Evolutionary conservation across 2,113 vertebrate species (phyloP), one percentile per base, ranked within the genome.

Genomic region (Saguinus imperator): DNA sequence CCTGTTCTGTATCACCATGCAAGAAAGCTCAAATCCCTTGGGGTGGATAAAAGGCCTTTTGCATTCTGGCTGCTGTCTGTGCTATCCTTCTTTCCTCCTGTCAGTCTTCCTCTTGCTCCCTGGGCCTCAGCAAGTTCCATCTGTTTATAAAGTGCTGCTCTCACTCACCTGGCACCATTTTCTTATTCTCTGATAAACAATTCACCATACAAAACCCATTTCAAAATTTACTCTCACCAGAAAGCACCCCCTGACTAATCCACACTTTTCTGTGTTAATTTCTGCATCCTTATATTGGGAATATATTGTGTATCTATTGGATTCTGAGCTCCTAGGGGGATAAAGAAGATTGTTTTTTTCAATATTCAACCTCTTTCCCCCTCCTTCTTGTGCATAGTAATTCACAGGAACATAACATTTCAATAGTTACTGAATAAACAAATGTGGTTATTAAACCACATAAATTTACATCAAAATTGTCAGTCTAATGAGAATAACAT

Each of bases 371-470:
- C 29, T 68, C 35, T 29, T 58, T 83, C 5, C 7, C 6, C 8
- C 12, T 50, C 13, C 32, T 40, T 73, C 35, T 18, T 50, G 23
- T 88, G 58, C 23, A n/a, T 6, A 87, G 27, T 58, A 87, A 86
- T 82, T 81, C 66, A 73, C 20, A 87, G n/a, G 35, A 18, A 72
- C 16, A 80, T 29, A 55, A 81, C 61, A 40, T 14, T 52, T 70
- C 91, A 64, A 81, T 64, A 81, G 55, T 93, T 61, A 58, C 89
- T 85, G 52, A 75, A 57, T 52, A 94, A 82, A 37, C 12, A 92
- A 82, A 40, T 40, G 20, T 68, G 20, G 43, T 64, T 72, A 73
- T 18, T 66, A 77, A 83, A 91, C n/a, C 18, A n/a, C 52, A 93
- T 16, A 80, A 73, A 64, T 45, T n/a, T 64, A 72, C 50, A 89